Evolutionary conservation across 2,888 invertebrate genomes (phyloP).

Genomic region (Drosophila neotestacea): DNA sequence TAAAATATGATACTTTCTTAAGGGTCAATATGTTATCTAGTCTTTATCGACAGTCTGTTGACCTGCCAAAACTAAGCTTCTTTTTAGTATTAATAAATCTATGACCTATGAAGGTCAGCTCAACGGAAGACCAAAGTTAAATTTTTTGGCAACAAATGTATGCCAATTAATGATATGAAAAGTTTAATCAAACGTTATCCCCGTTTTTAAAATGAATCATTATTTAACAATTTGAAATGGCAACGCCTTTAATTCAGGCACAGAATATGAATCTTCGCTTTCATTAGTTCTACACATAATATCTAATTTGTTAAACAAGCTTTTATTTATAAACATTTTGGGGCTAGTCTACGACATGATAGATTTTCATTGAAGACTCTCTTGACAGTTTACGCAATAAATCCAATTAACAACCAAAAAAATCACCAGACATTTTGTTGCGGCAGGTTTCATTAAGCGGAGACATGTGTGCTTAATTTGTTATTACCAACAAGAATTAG

Average conservation of each 20-base stretch:
- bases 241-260: slow-evolving; percentile 23
- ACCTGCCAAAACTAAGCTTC: background rate
- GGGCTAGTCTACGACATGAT: slow-evolving; percentile 55
- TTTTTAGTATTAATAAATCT: background rate
- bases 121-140: slow-evolving; percentile 8
- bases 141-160: slow-evolving; percentile 17
- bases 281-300: slow-evolving; percentile 30
- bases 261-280: slow-evolving; percentile 42
- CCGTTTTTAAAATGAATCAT: slow-evolving; percentile 49
- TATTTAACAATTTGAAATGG: slow-evolving; percentile 35
- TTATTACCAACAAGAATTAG: slow-evolving; percentile 63
- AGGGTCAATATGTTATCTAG: too few species aligned
- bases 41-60: background rate
- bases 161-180: slow-evolving; percentile 42
- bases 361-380: slow-evolving; percentile 66
- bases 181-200: background rate
- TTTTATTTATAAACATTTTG: slow-evolving; percentile 45
- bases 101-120: slow-evolving; percentile 45
- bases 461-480: slow-evolving; percentile 66
- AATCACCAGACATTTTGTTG: slow-evolving; percentile 18
- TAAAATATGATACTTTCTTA: too few species aligned
- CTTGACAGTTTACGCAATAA: slow-evolving; percentile 75
- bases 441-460: slow-evolving; percentile 67
- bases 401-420: slow-evolving; percentile 57
- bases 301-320: slow-evolving; percentile 26